phyloP scores from a whole-genome alignment of 2,888 invertebrate genomes.

The Cryptus armator region DNA sequence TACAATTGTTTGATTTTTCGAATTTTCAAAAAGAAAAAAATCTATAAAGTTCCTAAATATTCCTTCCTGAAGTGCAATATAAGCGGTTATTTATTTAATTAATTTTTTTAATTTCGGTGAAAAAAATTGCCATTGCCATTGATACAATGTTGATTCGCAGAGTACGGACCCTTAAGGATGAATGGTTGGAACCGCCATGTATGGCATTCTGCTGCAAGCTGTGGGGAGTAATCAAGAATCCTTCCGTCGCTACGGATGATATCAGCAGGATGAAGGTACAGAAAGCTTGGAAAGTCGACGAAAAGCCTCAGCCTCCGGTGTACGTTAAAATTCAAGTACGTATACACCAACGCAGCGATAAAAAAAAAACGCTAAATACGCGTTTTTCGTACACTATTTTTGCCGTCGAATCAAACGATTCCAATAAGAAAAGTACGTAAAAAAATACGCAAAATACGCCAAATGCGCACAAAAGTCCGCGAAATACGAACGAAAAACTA shows the following conservation, averaged over 20 bases:
- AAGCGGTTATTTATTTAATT: no score
- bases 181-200: constrained; percentile 75
- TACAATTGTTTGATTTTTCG: no score
- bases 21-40: no score
- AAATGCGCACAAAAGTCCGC: no score
- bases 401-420: no score
- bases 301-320: constrained; percentile 4
- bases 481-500: no score
- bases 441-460: no score
- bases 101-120: background rate
- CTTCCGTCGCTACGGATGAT: constrained; percentile 1
- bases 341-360: background rate
- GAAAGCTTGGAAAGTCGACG: constrained; percentile 1
- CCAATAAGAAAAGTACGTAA: no score
- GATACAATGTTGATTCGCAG: constrained; percentile 57
- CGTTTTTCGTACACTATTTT: no score
- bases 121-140: background rate
- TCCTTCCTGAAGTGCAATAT: no score
- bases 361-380: background rate
- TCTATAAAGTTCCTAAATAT: no score
- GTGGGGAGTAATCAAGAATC: constrained; percentile 62
- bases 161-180: constrained; percentile 70
- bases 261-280: background rate
- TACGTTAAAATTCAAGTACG: constrained; percentile 72
- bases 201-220: constrained; percentile 75